Percentiles rank a stretch among this genome's conserved stretches.
These are phyloP conservation scores for Drosophila elegans DNA, from an alignment of 1,140 invertebrate genomes.

Conservation along the genomic window DNA sequence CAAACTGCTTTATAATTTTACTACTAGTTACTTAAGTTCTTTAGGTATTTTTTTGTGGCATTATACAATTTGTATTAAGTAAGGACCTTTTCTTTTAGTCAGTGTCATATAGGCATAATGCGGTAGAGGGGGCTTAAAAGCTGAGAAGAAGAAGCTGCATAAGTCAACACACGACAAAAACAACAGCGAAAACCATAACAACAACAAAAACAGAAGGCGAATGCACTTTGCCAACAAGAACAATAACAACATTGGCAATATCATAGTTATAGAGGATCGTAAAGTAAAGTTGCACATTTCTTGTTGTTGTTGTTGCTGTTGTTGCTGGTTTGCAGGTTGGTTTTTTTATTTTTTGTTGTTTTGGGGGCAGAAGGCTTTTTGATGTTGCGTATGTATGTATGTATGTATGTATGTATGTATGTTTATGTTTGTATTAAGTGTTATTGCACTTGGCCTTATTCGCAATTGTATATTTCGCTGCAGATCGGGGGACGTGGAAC, in stretches of 20 bases:
- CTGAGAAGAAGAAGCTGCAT: conserved; percentile 54
- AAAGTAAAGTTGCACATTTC: conserved; percentile 60
- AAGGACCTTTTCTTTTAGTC: neutral
- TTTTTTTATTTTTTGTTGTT: conserved; percentile 27
- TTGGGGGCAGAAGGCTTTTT: conserved; percentile 39
- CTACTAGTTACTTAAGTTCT: no score
- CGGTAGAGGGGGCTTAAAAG: conserved; percentile 6
- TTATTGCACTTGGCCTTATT: conserved; percentile 63
- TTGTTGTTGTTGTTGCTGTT: conserved; percentile 8
- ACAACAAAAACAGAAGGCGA: conserved; percentile 64
- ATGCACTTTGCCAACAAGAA: conserved; percentile 63
- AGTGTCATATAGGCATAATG: conserved; percentile 13
- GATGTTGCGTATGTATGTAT: conserved; percentile 38
- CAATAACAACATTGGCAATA: conserved; percentile 38
- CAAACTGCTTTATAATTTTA: no score
- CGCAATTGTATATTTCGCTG: conserved; percentile 40
- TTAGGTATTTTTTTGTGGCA: no score
- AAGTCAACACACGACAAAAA: conserved; percentile 59
- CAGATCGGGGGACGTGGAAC: conserved; percentile 1
- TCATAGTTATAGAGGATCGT: conserved; percentile 61
- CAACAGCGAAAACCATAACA: conserved; percentile 36
- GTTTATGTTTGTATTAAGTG: conserved; percentile 35
- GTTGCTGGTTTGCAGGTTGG: neutral
- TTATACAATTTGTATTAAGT: neutral
- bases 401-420: conserved; percentile 4